Percentiles rank a stretch among this genome's conserved stretches.
These are phyloP conservation scores for Hypotaenidia okinawae DNA, from an alignment of 2,797 vertebrate species.

Conservation along the genomic window DNA sequence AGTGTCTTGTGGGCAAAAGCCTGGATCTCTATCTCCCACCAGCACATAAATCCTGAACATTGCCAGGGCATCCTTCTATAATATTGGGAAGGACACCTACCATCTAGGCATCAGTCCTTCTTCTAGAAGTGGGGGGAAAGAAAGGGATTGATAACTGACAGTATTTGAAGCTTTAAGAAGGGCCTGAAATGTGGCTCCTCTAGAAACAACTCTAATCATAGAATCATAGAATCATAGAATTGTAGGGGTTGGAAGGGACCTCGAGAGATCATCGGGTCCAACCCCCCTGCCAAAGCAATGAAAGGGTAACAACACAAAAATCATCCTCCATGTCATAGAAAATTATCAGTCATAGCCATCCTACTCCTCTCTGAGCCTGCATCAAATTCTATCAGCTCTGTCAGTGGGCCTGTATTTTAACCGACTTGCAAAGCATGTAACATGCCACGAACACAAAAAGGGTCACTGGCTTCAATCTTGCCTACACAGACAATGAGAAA, in stretches of 20 bases:
- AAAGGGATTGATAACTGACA: not conserved
- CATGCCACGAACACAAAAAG: not conserved
- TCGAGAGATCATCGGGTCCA: no score
- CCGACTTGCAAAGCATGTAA: not conserved
- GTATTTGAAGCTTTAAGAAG: not conserved
- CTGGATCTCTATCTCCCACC: not conserved
- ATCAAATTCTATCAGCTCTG: not conserved
- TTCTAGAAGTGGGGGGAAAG: not conserved
- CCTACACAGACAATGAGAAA: not conserved
- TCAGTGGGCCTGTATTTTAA: not conserved
- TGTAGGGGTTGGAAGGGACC: no score
- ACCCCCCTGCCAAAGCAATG: no score
- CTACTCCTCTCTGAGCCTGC: accelerated
- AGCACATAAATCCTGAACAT: not conserved
- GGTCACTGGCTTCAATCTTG: not conserved
- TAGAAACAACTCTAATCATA: not conserved
- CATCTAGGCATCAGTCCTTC: not conserved
- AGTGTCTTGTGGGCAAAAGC: not conserved
- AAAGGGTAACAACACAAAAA: not conserved
- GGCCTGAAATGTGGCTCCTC: not conserved
- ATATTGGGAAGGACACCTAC: not conserved
- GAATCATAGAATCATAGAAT: no score
- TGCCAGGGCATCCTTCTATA: not conserved
- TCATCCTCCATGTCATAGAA: not conserved
- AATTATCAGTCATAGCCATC: not conserved